Base-by-base conservation (phyloP, 2,888 invertebrate genomes). In the Mechanitis messenoides region DNA sequence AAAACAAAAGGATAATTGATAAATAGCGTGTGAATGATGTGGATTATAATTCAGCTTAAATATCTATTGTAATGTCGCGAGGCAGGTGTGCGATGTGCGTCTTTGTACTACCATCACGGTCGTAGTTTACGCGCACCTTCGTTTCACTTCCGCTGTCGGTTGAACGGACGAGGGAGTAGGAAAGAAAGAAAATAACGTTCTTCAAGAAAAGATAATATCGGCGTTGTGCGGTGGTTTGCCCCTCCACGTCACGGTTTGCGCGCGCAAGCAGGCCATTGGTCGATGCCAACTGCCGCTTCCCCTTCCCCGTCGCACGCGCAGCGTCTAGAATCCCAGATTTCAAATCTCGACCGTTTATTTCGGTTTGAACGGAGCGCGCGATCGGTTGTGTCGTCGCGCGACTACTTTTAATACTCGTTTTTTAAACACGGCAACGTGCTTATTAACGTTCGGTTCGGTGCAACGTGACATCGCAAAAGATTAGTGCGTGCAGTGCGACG, bases 301-400 rank as follows among this genome's bases (percentile, higher is more conserved):
- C 78, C 79, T 74, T 77, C 73, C 74, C 74, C 74, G 76, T 73
- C 83, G 84, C 83, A 78, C 81, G 84, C 86, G 83, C 87, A 82
- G 87, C 87, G 89, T 88, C 88, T 86, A 84, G 80, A 80, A 83
- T 82, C 78, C 77, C 83, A 85, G 87, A 89, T 90, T 90, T 90
- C 78, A 90, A 91, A 91, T 90, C 90, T 88, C 90, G 84, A 86
- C 91, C 89, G 90, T 90, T 90, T 90, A 90, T 90, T 90, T 87
- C 84, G 81, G 80, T 78, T 81, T 80, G 85, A 84, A 80, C 85
- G 80, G 69, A 74, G 79, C 74, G 85, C 76, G 78, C 83, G 85
- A 78, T 73, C 72, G 85, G 78, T 73, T 72, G 76, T 73, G 75
- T 69, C 71, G 74, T 69, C 68, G 79, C 79, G 76, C 78, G 74